These are phyloP conservation scores for Tychaedon coryphoeus DNA, from an alignment of 2,113 vertebrate genomes.

Conservation along the genomic window DNA sequence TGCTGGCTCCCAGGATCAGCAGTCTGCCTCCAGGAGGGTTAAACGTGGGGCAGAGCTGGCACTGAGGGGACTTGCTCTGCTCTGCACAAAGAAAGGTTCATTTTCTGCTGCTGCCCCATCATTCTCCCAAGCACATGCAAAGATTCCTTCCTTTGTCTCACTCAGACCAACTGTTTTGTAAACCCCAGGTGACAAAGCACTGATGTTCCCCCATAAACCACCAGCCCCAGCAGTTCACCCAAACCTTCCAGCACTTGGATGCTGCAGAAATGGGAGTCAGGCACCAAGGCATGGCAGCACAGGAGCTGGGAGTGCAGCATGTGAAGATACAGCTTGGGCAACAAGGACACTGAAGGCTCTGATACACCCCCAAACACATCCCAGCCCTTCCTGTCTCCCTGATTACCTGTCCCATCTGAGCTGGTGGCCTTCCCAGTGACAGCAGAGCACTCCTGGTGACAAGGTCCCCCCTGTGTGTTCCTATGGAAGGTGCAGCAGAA, in stretches of 20 bases:
- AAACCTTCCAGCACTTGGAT: neutral
- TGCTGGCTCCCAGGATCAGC: neutral
- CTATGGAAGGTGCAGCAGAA: fast-evolving
- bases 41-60: neutral
- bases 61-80: neutral
- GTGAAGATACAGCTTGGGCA: neutral
- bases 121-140: neutral
- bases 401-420: neutral
- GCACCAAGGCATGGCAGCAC: neutral
- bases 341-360: neutral
- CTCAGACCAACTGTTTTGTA: neutral
- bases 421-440: neutral
- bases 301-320: neutral
- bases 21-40: neutral
- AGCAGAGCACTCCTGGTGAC: neutral
- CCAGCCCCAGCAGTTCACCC: neutral
- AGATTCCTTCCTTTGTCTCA: neutral
- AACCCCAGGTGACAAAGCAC: neutral
- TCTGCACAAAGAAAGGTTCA: neutral
- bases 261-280: neutral
- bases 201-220: neutral
- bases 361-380: neutral
- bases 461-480: neutral
- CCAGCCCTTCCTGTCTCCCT: neutral
- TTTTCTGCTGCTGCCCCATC: neutral